Evolutionary conservation across 2,888 invertebrate species (phyloP), one percentile per base, ranked within the genome.

Genomic region (Ennomos erosarius): DNA sequence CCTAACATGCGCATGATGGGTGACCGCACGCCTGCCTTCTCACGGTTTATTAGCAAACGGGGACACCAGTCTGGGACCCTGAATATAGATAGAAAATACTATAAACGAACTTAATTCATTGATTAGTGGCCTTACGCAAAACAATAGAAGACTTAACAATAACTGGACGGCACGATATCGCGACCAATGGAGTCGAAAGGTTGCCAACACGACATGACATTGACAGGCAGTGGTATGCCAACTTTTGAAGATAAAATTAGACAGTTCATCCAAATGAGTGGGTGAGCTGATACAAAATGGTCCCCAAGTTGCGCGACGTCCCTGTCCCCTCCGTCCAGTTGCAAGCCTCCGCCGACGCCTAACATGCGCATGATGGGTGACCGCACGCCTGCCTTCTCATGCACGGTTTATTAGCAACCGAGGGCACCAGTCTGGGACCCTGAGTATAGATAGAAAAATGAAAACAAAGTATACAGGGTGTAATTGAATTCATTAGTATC

Each of bases 371-470:
- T 73, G 38, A 90, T 59, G 0, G 89, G 84, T 0, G 86, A 82
- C 37, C 85, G 70, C 36, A 85, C 71, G 9, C 92, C 91, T 0
- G 95, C 96, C 75, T 95, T 95, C 87, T 97, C 97, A n/a, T n/a
- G n/a, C n/a, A 34, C 97, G 94, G 85, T 99, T 99, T 40, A 99
- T 97, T 12, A 99, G 92, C 33, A 99, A 85, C 9, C 99, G 93
- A 0, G 98, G 96, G 81, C 96, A 96, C 76, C 93, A 94, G 0
- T 94, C 88, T 0, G 94, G 94, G 0, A 96, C 88, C 86, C 88
- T 88, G 65, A 10, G 16, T 13, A 10, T 8, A 34, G 6, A 26
- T 6, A 26, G 16, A 3, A n/a, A n/a, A n/a, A n/a, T n/a, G n/a
- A n/a, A n/a, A n/a, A n/a, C n/a, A n/a, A n/a, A n/a, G n/a, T n/a